phyloP scores from a whole-genome alignment of 1,140 invertebrate species.

The Lordiphosa mommai region DNA sequence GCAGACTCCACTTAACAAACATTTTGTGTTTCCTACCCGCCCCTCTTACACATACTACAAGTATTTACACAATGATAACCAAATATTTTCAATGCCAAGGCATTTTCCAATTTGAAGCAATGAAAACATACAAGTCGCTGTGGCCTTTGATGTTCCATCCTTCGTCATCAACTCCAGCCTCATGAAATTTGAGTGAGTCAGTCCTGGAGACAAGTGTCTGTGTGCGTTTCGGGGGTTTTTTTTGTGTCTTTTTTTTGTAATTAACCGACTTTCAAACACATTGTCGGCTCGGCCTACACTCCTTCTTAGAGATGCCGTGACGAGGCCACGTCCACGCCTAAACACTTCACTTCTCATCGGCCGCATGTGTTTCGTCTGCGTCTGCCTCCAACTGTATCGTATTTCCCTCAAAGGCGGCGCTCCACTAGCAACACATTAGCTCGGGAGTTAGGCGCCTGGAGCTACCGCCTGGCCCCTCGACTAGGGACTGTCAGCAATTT shows the following conservation, averaged over 20 bases:
- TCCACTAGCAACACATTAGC: constrained; percentile 51
- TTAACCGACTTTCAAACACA: constrained; percentile 75
- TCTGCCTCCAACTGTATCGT: constrained; percentile 34
- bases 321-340: constrained; percentile 55
- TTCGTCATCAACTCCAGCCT: constrained; percentile 6
- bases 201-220: constrained; percentile 27
- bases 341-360: constrained; percentile 47
- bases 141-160: constrained; percentile 43
- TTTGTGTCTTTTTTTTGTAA: constrained; percentile 50
- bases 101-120: constrained; percentile 56
- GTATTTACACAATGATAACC: constrained; percentile 54
- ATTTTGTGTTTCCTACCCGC: neutral
- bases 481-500: constrained; percentile 26
- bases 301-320: neutral
- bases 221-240: constrained; percentile 6
- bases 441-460: constrained; percentile 36
- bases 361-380: constrained; percentile 59
- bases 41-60: neutral
- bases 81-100: constrained; percentile 48
- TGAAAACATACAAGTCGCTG: constrained; percentile 51
- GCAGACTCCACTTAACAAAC: neutral
- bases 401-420: constrained; percentile 34
- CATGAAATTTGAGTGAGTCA: constrained; percentile 63
- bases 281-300: constrained; percentile 26
- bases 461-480: constrained; percentile 3